Base-by-base conservation (phyloP, 2,888 invertebrate genomes). In the Lasioglossum oenotherae region DNA sequence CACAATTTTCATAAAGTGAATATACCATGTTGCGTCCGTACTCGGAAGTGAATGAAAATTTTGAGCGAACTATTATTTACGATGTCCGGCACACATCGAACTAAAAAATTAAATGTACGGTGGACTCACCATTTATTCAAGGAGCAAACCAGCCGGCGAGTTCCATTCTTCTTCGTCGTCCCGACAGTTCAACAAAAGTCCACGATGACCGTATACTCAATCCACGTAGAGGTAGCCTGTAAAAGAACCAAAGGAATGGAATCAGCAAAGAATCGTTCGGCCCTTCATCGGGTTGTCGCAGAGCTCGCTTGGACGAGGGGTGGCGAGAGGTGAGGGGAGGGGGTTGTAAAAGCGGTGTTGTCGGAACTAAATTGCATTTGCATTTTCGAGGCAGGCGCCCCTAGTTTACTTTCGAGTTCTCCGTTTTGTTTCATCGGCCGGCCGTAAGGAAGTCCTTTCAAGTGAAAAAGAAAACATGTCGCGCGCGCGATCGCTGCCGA, bases 361-460 rank as follows among this genome's bases (percentile, higher is more conserved):
- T 78, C 81, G 44, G 49, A 75, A 53, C 74, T 85, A 88, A 88
- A 89, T 92, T 92, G 90, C 90, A 92, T 92, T 91, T 92, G 89
- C 91, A 92, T 92, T 92, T 91, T 83, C 81, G 73, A 81, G 78
- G 64, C 64, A 27, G 27, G 44, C 74, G 74, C 57, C 44, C 31
- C 4, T 31, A 67, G 75, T 67, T 85, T 82, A 87, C 87, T 87
- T 80, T 74, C 67, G 74, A 82, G 75, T 78, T 85, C 75, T 57
- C 74, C 80, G 80, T 75, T 80, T 81, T 78, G 85, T 85, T 87
- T 85, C 78, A 88, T 81, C 74, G 79, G 76, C 71, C 69, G 79
- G 79, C 35, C 60, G 73, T 44, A 75, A 74, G 78, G 60, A 77
- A 74, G 80, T 27, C 16, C 72, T 27, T 31, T 14, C 74, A 53